These are phyloP conservation scores for Leucoraja erinaceus DNA, from an alignment of 2,113 vertebrate genomes.

Conservation along the genomic window DNA sequence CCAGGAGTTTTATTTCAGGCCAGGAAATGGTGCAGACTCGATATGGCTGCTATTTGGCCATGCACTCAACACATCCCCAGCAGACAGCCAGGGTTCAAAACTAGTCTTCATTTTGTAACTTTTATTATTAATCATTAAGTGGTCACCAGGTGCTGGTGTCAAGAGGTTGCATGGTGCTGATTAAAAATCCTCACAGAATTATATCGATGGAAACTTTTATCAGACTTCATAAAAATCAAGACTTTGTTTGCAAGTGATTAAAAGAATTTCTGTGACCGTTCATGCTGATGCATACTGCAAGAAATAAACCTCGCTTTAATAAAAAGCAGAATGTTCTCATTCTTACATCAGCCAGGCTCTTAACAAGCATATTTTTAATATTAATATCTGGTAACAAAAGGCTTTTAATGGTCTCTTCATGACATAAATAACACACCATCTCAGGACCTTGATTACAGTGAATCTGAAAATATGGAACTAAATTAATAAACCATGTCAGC, in stretches of 20 bases:
- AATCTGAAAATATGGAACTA: background rate
- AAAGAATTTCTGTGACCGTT: background rate
- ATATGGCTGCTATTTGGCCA: background rate
- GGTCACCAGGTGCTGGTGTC: background rate
- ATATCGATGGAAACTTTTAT: background rate
- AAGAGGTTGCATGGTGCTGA: background rate
- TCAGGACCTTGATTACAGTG: background rate
- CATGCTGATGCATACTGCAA: background rate
- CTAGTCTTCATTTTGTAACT: background rate
- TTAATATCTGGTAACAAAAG: background rate
- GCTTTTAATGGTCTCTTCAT: background rate
- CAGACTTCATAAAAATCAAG: background rate
- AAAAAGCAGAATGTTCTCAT: background rate
- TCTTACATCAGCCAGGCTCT: background rate
- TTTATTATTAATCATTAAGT: background rate
- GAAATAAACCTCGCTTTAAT: background rate
- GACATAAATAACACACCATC: background rate
- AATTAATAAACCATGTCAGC: background rate
- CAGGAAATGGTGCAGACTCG: background rate
- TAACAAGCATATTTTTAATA: background rate
- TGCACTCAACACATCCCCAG: background rate
- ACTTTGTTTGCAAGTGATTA: background rate
- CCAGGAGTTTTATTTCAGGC: too few species aligned
- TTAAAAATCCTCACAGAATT: background rate
- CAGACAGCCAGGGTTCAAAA: background rate